Conservation (phyloP, 2,888 invertebrate species). For the Tinea pellionella region DNA sequence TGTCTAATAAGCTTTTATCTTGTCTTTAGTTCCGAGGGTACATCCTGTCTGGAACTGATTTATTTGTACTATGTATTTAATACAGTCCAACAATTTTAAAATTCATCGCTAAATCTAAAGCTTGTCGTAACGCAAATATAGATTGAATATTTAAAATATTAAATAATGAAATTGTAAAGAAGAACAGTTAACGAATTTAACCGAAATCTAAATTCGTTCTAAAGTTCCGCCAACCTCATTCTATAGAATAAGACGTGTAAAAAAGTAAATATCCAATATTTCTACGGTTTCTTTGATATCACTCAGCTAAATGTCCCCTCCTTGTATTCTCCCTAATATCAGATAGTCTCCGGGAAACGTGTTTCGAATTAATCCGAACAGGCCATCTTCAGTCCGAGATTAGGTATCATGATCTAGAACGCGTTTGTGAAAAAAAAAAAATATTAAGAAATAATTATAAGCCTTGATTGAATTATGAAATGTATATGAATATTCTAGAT, state of each 20-base stretch:
- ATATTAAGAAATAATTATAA: too few species aligned
- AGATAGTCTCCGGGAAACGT: slow-evolving; percentile 11
- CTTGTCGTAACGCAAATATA: too few species aligned
- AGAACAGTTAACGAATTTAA: too few species aligned
- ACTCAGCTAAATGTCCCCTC: slow-evolving; percentile 3
- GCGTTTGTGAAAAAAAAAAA: background rate
- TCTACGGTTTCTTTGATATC: background rate
- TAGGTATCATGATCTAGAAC: background rate
- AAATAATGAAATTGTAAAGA: too few species aligned
- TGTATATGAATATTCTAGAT: too few species aligned
- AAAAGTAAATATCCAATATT: background rate
- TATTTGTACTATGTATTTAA: slow-evolving; percentile 19
- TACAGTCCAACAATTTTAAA: background rate
- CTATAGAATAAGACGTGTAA: background rate
- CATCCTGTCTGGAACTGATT: background rate
- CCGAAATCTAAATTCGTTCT: too few species aligned
- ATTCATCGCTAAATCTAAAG: background rate
- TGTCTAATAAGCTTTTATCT: slow-evolving; percentile 63
- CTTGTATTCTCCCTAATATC: slow-evolving; percentile 7
- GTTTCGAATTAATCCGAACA: slow-evolving; percentile 6
- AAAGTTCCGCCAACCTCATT: too few species aligned
- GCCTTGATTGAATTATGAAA: too few species aligned
- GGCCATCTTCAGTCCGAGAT: background rate
- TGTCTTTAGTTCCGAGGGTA: slow-evolving; percentile 25
- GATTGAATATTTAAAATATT: too few species aligned